These are phyloP conservation scores for Dexiosoma caninum DNA, from an alignment of 2,888 invertebrate genomes.

Conservation along the genomic window DNA sequence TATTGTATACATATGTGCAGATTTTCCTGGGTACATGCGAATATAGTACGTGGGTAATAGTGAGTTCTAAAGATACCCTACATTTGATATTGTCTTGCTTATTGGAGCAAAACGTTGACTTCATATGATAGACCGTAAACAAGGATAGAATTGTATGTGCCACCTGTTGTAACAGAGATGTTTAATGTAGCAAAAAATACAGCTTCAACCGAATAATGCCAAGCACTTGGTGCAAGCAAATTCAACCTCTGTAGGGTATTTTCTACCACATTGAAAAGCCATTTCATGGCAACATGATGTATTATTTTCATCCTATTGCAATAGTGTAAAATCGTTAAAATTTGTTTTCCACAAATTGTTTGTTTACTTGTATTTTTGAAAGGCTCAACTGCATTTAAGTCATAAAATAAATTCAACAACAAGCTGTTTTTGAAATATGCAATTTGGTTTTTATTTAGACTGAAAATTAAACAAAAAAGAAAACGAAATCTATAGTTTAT, in stretches of 20 bases:
- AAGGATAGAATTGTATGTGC: no score
- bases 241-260: background rate
- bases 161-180: no score
- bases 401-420: slow-evolving; percentile 59
- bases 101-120: no score
- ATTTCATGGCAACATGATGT: background rate
- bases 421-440: slow-evolving; percentile 53
- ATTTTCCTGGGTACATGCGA: slow-evolving; percentile 26
- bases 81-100: no score
- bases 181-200: no score
- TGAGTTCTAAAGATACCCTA: background rate
- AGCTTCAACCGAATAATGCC: no score
- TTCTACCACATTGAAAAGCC: background rate
- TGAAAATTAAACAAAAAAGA: slow-evolving; percentile 12
- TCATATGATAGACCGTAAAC: no score
- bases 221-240: accelerated
- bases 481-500: slow-evolving; percentile 1
- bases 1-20: slow-evolving; percentile 58
- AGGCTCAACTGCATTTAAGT: slow-evolving; percentile 44
- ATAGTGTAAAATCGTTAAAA: slow-evolving; percentile 55
- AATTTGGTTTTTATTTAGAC: slow-evolving; percentile 33
- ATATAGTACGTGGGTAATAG: no score
- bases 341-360: slow-evolving; percentile 28
- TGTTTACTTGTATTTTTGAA: slow-evolving; percentile 21
- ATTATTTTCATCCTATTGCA: background rate